Conservation (phyloP, 2,797 vertebrate species). For the Neostethus bicornis region DNA sequence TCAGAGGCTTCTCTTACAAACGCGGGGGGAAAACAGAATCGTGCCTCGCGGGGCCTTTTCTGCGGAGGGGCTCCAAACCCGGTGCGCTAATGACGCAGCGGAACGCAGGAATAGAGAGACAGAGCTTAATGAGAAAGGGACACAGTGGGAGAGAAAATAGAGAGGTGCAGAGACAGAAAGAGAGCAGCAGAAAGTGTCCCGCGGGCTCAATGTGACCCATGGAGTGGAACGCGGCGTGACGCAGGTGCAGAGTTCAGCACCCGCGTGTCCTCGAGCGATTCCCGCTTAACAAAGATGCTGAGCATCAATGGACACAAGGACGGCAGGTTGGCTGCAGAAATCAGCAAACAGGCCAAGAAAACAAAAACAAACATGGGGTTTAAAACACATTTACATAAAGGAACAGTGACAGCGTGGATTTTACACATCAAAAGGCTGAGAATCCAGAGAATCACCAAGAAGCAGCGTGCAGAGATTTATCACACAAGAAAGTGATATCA, state of each 20-base stretch:
- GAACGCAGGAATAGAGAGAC: constrained; percentile 18
- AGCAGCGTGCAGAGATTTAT: too few relatives aligned
- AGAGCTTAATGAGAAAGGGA: constrained; percentile 37
- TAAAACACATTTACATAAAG: not conserved
- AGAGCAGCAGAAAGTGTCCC: constrained; percentile 52
- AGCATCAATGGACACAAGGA: constrained; percentile 41
- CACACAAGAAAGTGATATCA: too few relatives aligned
- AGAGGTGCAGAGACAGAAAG: not conserved
- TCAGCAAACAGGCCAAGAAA: constrained; percentile 25
- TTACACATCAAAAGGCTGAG: not conserved
- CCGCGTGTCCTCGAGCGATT: constrained; percentile 79
- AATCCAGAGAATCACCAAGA: not conserved
- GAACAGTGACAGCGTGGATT: not conserved
- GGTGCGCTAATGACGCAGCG: constrained; percentile 69
- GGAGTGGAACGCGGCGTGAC: constrained; percentile 83
- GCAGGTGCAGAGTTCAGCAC: constrained; percentile 84
- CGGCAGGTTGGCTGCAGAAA: constrained; percentile 55
- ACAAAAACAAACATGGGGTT: constrained; percentile 7
- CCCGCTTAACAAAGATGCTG: constrained; percentile 64
- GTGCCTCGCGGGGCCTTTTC: constrained; percentile 69
- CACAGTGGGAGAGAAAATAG: constrained; percentile 8
- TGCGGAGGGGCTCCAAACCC: constrained; percentile 58
- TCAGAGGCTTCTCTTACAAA: constrained; percentile 45
- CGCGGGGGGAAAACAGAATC: constrained; percentile 51
- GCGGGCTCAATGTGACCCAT: constrained; percentile 78